Base-by-base conservation (phyloP, 2,888 invertebrate genomes). In the Coleophora flavipennella region DNA sequence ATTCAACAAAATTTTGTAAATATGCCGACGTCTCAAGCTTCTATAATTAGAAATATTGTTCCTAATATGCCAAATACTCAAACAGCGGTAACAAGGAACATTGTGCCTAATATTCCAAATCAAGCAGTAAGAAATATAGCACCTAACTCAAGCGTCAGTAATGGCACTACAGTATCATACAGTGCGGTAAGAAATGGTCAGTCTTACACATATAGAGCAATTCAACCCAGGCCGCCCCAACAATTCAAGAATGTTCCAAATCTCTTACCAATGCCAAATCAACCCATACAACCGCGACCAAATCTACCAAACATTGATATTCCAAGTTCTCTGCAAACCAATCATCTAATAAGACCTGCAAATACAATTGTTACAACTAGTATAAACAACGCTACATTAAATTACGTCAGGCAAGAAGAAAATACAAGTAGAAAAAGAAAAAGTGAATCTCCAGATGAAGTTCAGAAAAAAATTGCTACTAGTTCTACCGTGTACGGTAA, bases 371-470 rank as follows among this genome's bases (percentile, higher is more conserved):
- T 46, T 29, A 20, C 39, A 11, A 36, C 41, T 31, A 38, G 36
- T 14, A 20, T 41, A 10, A 14, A 31, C 1, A 46, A 36, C 25
- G 32, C 33, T 13, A 10, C 41, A 13, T 4, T 20, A 20, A 20
- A 20, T 20, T 20, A 20, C 20, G 20, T 20, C 3, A 20, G 20
- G 6, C 20, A 20, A 20, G 20, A 20, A 20, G 53, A 52, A 49
- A 29, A 29, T 29, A 11, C 29, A 7, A 71, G 54, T 42, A 64
- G 69, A 44, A 78, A 77, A 57, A 60, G 78, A 49, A 78, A 78
- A 54, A 76, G 76, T 33, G 77, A 77, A 62, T 77, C 77, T 3
- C 78, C 78, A 0, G 78, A 78, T 48, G 76, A 77, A 41, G 51
- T 57, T 3, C 54, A 59, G 39, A 67, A 60, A 39, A 72, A 68